Percentiles rank a stretch among this genome's conserved stretches.
Conservation (phyloP, 1,140 invertebrate species). For the Drosophila gunungcola region DNA sequence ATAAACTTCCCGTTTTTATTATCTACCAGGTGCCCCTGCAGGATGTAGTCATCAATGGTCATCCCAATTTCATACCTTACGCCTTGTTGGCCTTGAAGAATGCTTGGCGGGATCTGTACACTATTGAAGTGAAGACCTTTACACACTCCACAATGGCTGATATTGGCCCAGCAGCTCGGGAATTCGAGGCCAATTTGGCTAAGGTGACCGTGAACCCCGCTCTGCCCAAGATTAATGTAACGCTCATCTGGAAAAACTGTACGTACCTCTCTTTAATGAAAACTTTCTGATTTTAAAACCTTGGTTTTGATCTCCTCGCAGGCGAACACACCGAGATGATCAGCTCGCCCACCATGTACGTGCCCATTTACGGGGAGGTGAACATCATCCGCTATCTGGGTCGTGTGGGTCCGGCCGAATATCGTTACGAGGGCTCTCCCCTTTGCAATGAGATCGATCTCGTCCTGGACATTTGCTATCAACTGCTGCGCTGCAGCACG, state of each 20-base stretch:
- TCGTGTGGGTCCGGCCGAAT: slow-evolving; percentile 76
- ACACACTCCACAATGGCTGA: slow-evolving; percentile 81
- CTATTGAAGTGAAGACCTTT: slow-evolving; percentile 78
- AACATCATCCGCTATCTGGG: slow-evolving; percentile 83
- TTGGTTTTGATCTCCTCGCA: slow-evolving; percentile 6
- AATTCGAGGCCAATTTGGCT: slow-evolving; percentile 74
- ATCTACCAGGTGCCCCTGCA: slow-evolving; percentile 65
- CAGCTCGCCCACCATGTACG: slow-evolving; percentile 83
- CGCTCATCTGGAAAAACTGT: slow-evolving; percentile 84
- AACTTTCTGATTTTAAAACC: too few species aligned
- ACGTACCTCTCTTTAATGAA: slow-evolving; percentile 11
- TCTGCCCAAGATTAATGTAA: slow-evolving; percentile 73
- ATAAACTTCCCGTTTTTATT: background rate
- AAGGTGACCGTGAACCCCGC: slow-evolving; percentile 49
- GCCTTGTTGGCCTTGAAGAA: slow-evolving; percentile 79
- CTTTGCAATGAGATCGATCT: slow-evolving; percentile 80
- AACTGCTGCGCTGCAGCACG: slow-evolving; percentile 75
- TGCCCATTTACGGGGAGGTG: slow-evolving; percentile 83
- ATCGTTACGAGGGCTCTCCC: slow-evolving; percentile 73
- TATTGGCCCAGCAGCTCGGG: slow-evolving; percentile 68
- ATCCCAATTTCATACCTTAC: slow-evolving; percentile 84
- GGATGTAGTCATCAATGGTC: slow-evolving; percentile 82
- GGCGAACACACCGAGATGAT: slow-evolving; percentile 84
- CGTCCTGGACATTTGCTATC: slow-evolving; percentile 83
- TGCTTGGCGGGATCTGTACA: slow-evolving; percentile 73